These are phyloP conservation scores for Virgularia gustaviana DNA, from an alignment of 92 coral and sea anemone genomes.

Conservation along the genomic window DNA sequence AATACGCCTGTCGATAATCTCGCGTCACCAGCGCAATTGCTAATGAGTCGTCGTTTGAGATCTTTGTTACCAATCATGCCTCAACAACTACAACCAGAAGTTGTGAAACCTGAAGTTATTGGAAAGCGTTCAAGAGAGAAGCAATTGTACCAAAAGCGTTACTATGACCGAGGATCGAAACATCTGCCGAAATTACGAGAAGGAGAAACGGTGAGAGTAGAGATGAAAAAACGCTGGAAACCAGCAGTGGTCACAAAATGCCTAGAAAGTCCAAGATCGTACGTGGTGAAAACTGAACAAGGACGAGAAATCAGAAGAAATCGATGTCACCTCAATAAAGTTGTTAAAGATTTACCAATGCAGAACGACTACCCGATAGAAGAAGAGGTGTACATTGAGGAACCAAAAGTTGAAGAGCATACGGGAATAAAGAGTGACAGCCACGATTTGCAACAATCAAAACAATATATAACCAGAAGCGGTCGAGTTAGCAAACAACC, in stretches of 20 bases:
- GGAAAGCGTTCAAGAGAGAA: not conserved
- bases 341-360: not conserved
- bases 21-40: constrained; percentile 32
- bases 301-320: constrained; percentile 33
- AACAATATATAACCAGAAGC: not conserved
- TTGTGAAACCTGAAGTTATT: not conserved
- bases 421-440: not conserved
- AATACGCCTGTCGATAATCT: not conserved
- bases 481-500: constrained; percentile 3
- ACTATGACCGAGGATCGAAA: constrained; percentile 15
- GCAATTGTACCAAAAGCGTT: constrained; percentile 22
- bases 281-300: constrained; percentile 33
- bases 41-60: constrained; percentile 32
- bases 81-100: constrained; percentile 18
- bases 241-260: constrained; percentile 50
- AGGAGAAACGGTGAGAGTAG: constrained; percentile 40
- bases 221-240: constrained; percentile 21
- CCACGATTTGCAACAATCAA: not conserved
- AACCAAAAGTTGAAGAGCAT: not conserved
- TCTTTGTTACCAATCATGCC: constrained; percentile 16
- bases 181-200: constrained; percentile 23
- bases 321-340: not conserved
- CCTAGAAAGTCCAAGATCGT: constrained; percentile 40
- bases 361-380: not conserved
- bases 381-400: not conserved